Conservation (phyloP, 2,888 invertebrate genomes). For the Eupithecia vulgata region DNA sequence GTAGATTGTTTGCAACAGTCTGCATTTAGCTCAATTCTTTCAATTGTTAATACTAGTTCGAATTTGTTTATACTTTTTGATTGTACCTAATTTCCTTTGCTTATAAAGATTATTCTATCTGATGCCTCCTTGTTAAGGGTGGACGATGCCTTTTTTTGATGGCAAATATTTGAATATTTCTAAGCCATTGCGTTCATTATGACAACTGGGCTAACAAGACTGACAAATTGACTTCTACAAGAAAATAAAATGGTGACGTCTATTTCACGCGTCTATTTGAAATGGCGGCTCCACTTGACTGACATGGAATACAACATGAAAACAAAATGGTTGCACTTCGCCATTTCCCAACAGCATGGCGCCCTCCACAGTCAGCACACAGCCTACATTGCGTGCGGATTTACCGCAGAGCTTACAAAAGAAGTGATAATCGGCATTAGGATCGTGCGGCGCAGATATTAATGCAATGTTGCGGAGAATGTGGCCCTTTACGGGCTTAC, state of each 20-base stretch:
- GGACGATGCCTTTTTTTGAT: not conserved
- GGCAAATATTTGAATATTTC: not conserved
- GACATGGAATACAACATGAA: not conserved
- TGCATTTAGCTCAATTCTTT: too few species aligned
- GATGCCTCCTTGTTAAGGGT: not conserved
- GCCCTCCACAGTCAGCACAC: constrained; percentile 5
- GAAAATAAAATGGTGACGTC: not conserved
- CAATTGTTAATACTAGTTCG: too few species aligned
- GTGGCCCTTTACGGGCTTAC: constrained; percentile 6
- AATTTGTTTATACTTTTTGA: too few species aligned
- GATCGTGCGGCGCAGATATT: constrained; percentile 62
- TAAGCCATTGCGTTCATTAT: not conserved
- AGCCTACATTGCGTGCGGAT: constrained; percentile 54
- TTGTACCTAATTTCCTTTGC: too few species aligned
- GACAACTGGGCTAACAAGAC: not conserved
- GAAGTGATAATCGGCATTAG: constrained; percentile 65
- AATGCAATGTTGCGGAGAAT: constrained; percentile 48
- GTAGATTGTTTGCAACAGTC: too few species aligned
- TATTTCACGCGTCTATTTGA: too few species aligned
- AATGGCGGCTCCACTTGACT: constrained; percentile 2
- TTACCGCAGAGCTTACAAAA: constrained; percentile 62
- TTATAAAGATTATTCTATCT: too few species aligned
- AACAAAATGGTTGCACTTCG: not conserved
- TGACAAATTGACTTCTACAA: not conserved
- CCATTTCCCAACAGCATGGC: not conserved